Evolutionary conservation across 2,113 vertebrate species (phyloP).

Genomic region (Chloropsis hardwickii): DNA sequence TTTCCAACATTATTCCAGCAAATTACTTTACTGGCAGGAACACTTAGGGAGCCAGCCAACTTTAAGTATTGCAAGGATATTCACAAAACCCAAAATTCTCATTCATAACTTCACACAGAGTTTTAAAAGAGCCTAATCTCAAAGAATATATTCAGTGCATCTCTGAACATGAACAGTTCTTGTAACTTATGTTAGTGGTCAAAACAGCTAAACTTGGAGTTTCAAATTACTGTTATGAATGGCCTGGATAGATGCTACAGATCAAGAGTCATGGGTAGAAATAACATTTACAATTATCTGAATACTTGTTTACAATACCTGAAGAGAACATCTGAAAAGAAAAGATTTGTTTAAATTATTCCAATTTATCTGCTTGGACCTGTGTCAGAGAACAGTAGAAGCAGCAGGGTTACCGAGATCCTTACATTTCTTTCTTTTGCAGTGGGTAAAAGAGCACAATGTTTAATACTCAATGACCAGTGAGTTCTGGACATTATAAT

Average conservation of each 20-base stretch:
- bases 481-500: not conserved
- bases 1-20: constrained; percentile 58
- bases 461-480: not conserved
- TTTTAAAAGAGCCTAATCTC: not conserved
- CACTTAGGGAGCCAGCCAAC: constrained; percentile 23
- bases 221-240: not conserved
- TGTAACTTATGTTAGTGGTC: not conserved
- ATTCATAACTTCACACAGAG: constrained; percentile 8
- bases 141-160: not conserved
- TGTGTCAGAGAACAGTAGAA: not conserved
- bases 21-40: constrained; percentile 61
- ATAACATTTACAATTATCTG: not conserved
- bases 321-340: not conserved
- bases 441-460: not conserved
- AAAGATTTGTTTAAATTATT: not conserved
- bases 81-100: constrained; percentile 2
- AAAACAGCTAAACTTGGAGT: not conserved
- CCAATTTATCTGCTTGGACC: not conserved
- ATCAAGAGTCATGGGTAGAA: not conserved
- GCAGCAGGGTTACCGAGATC: not conserved
- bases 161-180: not conserved
- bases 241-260: not conserved
- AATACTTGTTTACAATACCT: not conserved
- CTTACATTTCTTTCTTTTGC: not conserved
- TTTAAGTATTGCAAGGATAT: constrained; percentile 35